These are phyloP conservation scores for Turritopsis dohrnii DNA, from an alignment of 30 jellyfish, hydroid and myxozoan species.

Conservation along the genomic window DNA sequence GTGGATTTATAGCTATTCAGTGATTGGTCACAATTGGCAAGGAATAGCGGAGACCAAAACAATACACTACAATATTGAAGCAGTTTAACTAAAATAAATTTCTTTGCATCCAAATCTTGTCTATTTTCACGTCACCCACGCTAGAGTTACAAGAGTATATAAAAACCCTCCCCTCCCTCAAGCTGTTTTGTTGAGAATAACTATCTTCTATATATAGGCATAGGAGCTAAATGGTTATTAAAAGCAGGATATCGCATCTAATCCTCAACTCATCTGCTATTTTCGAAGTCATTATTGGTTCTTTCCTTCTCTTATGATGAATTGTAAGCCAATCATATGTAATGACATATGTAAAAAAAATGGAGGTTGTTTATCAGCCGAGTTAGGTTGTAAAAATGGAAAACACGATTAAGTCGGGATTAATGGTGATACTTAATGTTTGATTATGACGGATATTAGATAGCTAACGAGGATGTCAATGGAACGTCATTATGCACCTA, in stretches of 20 bases:
- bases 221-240: not conserved
- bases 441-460: not conserved
- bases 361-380: not conserved
- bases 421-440: not conserved
- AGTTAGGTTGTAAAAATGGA: not conserved
- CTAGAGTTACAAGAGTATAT: not conserved
- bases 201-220: not conserved
- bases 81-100: no score
- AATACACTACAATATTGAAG: no score
- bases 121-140: no score
- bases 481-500: not conserved
- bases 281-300: not conserved
- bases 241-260: not conserved
- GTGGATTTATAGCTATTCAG: no score
- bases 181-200: not conserved
- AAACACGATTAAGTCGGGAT: not conserved
- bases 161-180: not conserved
- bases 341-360: not conserved
- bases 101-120: no score
- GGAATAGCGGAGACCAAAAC: no score
- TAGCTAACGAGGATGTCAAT: not conserved
- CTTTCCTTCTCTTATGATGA: not conserved
- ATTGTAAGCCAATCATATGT: not conserved
- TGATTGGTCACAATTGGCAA: no score
- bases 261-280: not conserved